A percentile compares a stretch with the other conserved stretches of the same genome.
Conservation (phyloP, 2,888 invertebrate species). For the Drosophila peninsularis region DNA sequence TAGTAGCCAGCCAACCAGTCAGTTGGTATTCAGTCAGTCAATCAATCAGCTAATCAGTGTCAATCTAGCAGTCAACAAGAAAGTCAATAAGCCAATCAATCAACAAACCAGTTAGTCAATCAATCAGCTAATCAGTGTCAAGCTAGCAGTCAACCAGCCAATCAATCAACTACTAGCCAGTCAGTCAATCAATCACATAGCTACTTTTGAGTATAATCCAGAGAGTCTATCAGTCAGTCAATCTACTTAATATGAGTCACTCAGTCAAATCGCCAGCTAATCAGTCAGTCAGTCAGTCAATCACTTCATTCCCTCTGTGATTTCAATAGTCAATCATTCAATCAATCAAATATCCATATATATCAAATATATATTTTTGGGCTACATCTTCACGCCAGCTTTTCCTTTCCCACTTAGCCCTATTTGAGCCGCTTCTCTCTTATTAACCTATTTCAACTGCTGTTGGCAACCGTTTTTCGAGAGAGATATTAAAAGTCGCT, state of each 20-base stretch:
- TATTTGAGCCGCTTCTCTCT: background rate
- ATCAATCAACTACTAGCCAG: background rate
- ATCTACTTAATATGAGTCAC: background rate
- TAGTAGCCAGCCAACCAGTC: background rate
- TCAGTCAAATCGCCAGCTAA: background rate
- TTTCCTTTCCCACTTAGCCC: background rate
- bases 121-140: background rate
- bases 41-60: background rate
- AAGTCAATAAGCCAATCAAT: background rate
- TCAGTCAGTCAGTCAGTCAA: background rate
- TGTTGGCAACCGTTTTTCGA: slow-evolving; percentile 16
- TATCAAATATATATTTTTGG: background rate
- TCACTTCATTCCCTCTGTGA: background rate
- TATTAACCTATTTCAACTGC: background rate
- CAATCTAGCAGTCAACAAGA: no score
- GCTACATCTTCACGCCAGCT: background rate
- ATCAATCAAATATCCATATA: background rate
- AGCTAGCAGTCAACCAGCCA: background rate
- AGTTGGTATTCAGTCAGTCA: background rate
- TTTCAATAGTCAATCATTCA: background rate
- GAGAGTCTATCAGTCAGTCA: background rate
- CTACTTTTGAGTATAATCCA: no score
- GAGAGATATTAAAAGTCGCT: slow-evolving; percentile 17
- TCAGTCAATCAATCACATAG: background rate
- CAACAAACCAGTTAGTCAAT: background rate